These are phyloP conservation scores for Ochropleura leucogaster DNA, from an alignment of 2,888 invertebrate species.

Conservation along the genomic window DNA sequence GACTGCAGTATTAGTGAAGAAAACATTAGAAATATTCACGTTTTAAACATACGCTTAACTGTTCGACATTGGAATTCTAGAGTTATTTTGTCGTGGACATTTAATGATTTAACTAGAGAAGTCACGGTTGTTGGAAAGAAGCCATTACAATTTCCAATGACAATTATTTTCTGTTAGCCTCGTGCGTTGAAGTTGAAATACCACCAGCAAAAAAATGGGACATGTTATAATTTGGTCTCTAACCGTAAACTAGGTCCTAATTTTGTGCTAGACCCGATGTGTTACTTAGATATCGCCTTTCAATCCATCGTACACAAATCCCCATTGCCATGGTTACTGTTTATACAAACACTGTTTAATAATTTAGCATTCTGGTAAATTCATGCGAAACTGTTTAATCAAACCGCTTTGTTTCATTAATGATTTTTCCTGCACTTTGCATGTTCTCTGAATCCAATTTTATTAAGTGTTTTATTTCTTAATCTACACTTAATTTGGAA, in stretches of 20 bases:
- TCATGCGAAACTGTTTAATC: conserved; percentile 1
- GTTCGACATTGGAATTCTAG: conserved; percentile 20
- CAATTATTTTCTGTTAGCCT: conserved; percentile 16
- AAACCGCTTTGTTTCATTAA: background rate
- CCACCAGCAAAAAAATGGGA: background rate
- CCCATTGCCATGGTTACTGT: conserved; percentile 31
- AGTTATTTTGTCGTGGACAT: conserved; percentile 48
- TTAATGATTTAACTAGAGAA: conserved; percentile 42
- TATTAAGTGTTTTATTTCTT: background rate
- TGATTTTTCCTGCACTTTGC: background rate
- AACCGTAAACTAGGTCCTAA: background rate
- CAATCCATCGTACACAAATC: conserved; percentile 26
- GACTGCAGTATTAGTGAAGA: no score
- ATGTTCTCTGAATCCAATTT: conserved; percentile 13
- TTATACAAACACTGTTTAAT: conserved; percentile 26
- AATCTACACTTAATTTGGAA: background rate
- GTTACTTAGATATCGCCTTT: conserved; percentile 20
- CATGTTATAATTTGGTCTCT: background rate
- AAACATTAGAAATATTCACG: background rate
- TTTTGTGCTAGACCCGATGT: conserved; percentile 8
- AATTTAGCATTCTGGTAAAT: conserved; percentile 22
- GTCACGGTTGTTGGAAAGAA: conserved; percentile 43
- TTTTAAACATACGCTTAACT: conserved; percentile 15
- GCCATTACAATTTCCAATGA: conserved; percentile 47
- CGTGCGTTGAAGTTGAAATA: conserved; percentile 10